Evolutionary conservation across 2,888 invertebrate species (phyloP).

Genomic region (Saturnia japonica): DNA sequence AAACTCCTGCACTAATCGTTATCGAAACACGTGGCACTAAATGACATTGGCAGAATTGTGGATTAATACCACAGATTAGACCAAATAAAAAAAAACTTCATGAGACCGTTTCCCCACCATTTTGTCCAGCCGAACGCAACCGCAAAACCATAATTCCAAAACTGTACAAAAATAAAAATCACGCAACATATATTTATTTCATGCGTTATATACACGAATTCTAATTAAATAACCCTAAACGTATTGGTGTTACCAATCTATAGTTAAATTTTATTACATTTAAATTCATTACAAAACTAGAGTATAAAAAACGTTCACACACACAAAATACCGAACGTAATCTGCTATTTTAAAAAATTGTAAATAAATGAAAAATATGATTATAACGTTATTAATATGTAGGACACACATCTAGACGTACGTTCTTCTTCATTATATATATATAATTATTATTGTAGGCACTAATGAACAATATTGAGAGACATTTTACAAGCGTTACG

Average conservation of each 20-base stretch:
- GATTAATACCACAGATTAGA: too few species aligned
- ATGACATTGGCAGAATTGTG: too few species aligned
- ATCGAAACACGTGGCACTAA: background rate
- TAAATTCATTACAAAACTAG: slow-evolving; percentile 50
- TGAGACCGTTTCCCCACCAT: too few species aligned
- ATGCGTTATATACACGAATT: slow-evolving; percentile 53
- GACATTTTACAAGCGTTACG: slow-evolving; percentile 53
- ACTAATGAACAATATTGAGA: slow-evolving; percentile 71
- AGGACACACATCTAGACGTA: slow-evolving; percentile 25
- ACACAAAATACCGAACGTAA: slow-evolving; percentile 57
- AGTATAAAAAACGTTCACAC: slow-evolving; percentile 65
- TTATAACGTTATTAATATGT: slow-evolving; percentile 12
- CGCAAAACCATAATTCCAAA: background rate
- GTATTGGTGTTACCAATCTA: slow-evolving; percentile 73
- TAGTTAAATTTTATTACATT: slow-evolving; percentile 38
- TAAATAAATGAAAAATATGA: slow-evolving; percentile 40
- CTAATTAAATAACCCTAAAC: slow-evolving; percentile 51
- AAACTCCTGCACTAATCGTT: background rate
- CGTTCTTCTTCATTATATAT: slow-evolving; percentile 25
- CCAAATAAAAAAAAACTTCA: too few species aligned
- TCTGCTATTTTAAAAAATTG: slow-evolving; percentile 47
- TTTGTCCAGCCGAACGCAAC: background rate
- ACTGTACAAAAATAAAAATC: slow-evolving; percentile 52
- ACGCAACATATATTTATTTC: slow-evolving; percentile 35
- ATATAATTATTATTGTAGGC: slow-evolving; percentile 57